Evolutionary conservation across 2,797 vertebrate species (phyloP), one percentile per base, ranked within the genome.

Genomic region (Acrocephalus scirpaceus): DNA sequence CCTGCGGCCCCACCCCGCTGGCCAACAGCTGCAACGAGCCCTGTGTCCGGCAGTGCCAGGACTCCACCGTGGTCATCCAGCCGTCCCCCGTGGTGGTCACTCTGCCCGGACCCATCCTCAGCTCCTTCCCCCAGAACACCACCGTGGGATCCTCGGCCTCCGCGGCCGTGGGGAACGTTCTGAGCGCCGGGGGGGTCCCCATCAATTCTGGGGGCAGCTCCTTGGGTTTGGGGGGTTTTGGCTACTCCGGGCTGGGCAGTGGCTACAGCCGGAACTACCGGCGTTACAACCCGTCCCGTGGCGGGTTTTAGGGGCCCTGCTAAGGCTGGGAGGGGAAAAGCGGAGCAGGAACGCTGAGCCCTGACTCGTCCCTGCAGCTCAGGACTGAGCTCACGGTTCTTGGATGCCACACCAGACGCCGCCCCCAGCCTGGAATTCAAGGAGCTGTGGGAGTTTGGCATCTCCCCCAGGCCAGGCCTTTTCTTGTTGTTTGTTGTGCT

Each of bases 91-190:
- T 96, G 57, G 88, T 94, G 62, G 92, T 95, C 10, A 93, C 95
- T 1, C 85, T 96, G 40, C 93, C 93, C 0, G 92, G 93, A 1
- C 95, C 92, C 90, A 94, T 95, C 66, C 93, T 96, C 70, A 95
- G 90, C 90, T 95, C 94, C 58, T 95, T 94, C 61, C 74, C 95
- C 0, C 92, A 93, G 38, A 94, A 85, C 74, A 96, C 92, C 8
- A 0, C 85, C 1, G 94, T 95, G 66, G 92, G 94, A 4, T 96
- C 93, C 40, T 88, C 92, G 0, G 36, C 87, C 0, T 93, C 93
- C 1, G 95, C 93, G 0, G 87, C 93, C 0, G 2, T 95, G 0
- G 90, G 93, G 2, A 80, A 21, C 0, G 7, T 1, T 0, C 86
- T 91, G 11, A n/a, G 79, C 0, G 57, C 60, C 1, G 74, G 1